phyloP scores from a whole-genome alignment of 2,113 vertebrate species.

The Micronycteris hirsuta region DNA sequence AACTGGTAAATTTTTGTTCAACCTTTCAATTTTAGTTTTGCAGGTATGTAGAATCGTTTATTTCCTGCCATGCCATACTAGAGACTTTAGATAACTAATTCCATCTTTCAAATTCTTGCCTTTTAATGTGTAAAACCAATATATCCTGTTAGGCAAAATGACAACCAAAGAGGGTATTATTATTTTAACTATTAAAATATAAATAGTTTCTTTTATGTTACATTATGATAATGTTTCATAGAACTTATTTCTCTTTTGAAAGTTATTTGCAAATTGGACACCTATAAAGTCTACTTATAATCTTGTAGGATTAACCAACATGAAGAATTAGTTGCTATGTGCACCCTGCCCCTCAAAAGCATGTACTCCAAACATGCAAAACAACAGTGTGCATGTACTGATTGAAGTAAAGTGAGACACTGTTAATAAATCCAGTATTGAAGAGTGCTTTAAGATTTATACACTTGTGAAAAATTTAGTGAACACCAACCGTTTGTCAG shows the following conservation, averaged over 20 bases:
- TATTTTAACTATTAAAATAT: background rate
- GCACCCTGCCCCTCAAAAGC: background rate
- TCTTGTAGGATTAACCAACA: background rate
- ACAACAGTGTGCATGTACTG: background rate
- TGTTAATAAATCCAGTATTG: background rate
- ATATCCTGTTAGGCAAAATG: background rate
- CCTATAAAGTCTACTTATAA: background rate
- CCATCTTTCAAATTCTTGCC: background rate
- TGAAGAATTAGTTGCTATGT: background rate
- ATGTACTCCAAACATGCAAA: background rate
- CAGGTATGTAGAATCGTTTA: background rate
- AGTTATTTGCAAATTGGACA: background rate
- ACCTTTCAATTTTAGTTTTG: background rate
- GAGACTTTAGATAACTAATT: background rate
- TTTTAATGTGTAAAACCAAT: slow-evolving; percentile 9
- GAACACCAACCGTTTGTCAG: background rate
- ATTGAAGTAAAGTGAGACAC: background rate
- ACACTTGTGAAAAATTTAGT: background rate
- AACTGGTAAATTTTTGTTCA: background rate
- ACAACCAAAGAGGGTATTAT: background rate
- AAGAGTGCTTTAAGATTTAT: background rate
- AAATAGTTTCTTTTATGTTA: background rate
- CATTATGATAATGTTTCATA: background rate
- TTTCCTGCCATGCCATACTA: background rate
- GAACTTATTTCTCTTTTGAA: background rate